phyloP scores from a whole-genome alignment of 2,797 vertebrate genomes.

The Margarornis squamiger region DNA sequence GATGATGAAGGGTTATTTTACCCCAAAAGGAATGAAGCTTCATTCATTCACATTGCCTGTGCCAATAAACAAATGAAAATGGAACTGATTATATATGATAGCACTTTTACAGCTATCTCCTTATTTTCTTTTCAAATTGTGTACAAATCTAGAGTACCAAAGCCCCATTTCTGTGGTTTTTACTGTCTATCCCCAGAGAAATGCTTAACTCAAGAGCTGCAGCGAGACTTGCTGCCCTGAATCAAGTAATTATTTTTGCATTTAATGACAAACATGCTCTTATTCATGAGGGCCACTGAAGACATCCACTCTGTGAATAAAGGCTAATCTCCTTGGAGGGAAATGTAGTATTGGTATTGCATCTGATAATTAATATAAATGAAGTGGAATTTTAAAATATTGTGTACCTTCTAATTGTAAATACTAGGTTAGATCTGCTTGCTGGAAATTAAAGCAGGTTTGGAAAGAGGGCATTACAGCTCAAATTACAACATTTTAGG shows the following conservation, averaged over 20 bases:
- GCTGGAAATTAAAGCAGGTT: background rate
- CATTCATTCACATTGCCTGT: background rate
- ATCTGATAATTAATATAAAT: constrained; percentile 16
- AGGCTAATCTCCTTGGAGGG: constrained; percentile 37
- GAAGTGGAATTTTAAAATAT: background rate
- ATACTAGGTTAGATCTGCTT: background rate
- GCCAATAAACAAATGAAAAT: background rate
- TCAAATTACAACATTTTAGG: background rate
- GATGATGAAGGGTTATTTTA: background rate
- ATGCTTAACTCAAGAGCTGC: background rate
- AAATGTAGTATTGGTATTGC: background rate
- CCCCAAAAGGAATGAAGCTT: background rate
- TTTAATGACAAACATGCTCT: constrained; percentile 8
- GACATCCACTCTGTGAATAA: background rate
- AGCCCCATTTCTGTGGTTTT: background rate
- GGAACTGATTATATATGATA: background rate
- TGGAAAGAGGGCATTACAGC: background rate
- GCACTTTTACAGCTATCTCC: background rate
- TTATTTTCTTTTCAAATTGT: constrained; percentile 7
- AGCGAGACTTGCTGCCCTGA: background rate
- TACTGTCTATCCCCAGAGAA: background rate
- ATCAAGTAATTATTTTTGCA: constrained; percentile 35
- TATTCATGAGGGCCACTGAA: background rate
- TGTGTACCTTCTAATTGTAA: background rate
- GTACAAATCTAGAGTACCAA: background rate